Evolutionary conservation across 1,140 invertebrate genomes (phyloP).

Genomic region (Pseudobourletiella spinata): DNA sequence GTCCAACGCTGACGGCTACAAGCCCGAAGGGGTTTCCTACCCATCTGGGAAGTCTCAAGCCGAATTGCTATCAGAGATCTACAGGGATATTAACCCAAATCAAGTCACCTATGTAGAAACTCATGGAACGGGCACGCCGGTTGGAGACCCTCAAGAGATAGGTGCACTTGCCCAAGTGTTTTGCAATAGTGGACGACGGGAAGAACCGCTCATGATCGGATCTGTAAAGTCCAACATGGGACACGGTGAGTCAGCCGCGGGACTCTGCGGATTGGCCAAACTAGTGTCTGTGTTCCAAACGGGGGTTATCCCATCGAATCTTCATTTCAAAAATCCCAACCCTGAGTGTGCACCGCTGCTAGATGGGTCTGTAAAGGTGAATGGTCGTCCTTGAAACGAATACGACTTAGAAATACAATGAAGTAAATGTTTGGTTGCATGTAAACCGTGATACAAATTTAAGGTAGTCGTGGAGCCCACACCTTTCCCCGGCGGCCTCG

Average conservation of each 20-base stretch:
- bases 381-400: not conserved
- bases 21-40: conserved; percentile 82
- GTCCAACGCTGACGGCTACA: conserved; percentile 80
- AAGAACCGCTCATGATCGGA: conserved; percentile 66
- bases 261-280: conserved; percentile 70
- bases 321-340: conserved; percentile 50
- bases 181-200: conserved; percentile 51
- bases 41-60: conserved; percentile 81
- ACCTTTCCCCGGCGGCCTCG: conserved; percentile 36
- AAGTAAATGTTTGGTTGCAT: too few relatives aligned
- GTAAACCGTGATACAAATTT: not conserved
- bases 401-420: not conserved
- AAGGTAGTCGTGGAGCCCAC: not conserved
- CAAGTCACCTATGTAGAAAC: conserved; percentile 84
- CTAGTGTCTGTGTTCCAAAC: conserved; percentile 51
- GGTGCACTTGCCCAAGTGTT: conserved; percentile 74
- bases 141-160: conserved; percentile 57
- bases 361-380: conserved; percentile 51
- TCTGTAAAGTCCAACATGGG: conserved; percentile 91
- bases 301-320: conserved; percentile 48
- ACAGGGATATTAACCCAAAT: conserved; percentile 70
- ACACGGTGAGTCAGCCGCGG: conserved; percentile 83
- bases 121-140: conserved; percentile 72
- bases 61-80: conserved; percentile 72
- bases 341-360: conserved; percentile 56